phyloP scores from a whole-genome alignment of 1,140 invertebrate genomes.

The Rhopalosiphum padi region DNA sequence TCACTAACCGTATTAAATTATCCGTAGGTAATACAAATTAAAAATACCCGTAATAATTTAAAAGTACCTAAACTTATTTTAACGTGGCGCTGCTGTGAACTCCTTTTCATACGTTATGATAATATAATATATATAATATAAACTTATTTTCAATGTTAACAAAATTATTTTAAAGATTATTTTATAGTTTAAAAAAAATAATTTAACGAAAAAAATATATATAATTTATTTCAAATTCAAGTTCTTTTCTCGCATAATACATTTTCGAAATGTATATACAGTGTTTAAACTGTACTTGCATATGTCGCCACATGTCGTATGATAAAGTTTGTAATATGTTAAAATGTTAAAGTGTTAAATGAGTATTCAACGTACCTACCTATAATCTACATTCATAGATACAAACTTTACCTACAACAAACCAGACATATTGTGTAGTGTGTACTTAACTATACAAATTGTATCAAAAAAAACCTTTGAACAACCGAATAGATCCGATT shows the following conservation, averaged over 20 bases:
- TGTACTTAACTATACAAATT: neutral
- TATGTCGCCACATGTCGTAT: neutral
- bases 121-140: too few relatives aligned
- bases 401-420: neutral
- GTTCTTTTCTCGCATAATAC: too few relatives aligned
- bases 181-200: too few relatives aligned
- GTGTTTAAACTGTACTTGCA: neutral
- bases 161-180: too few relatives aligned
- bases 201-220: too few relatives aligned
- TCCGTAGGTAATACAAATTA: neutral
- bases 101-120: too few relatives aligned
- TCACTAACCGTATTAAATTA: neutral
- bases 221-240: too few relatives aligned
- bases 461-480: neutral
- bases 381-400: neutral
- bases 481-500: slow-evolving; percentile 17
- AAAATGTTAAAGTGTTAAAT: neutral
- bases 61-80: too few relatives aligned
- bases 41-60: neutral
- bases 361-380: neutral
- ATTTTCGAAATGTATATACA: neutral
- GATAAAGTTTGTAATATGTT: neutral
- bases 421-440: neutral
- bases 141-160: too few relatives aligned
- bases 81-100: too few relatives aligned